These are phyloP conservation scores for Spheniscus mendiculus DNA, from an alignment of 2,113 vertebrate species.

Conservation along the genomic window DNA sequence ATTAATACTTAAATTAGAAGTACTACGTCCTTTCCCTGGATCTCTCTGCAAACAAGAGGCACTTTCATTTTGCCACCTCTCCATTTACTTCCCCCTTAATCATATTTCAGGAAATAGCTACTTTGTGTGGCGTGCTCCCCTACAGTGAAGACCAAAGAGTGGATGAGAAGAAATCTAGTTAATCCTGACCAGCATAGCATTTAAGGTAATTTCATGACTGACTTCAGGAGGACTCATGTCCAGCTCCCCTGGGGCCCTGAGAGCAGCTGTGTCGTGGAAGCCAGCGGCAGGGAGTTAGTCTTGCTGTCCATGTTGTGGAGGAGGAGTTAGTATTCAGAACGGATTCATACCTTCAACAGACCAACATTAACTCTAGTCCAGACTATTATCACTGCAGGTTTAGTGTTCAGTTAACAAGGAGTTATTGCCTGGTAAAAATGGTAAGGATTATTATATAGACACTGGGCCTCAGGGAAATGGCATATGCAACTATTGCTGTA, in stretches of 20 bases:
- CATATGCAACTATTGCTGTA: background rate
- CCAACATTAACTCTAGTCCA: background rate
- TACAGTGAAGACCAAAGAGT: background rate
- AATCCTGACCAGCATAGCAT: background rate
- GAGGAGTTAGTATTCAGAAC: background rate
- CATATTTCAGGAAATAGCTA: slow-evolving; percentile 3
- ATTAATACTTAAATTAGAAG: background rate
- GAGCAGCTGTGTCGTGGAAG: background rate
- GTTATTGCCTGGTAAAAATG: slow-evolving; percentile 16
- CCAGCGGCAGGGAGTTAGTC: background rate
- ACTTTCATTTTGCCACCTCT: background rate
- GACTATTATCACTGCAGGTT: background rate
- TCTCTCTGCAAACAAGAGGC: background rate
- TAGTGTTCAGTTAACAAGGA: background rate
- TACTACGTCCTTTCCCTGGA: background rate
- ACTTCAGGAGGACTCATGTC: background rate
- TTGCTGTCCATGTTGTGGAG: background rate
- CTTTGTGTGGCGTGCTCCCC: background rate
- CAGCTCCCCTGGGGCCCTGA: background rate
- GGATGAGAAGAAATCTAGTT: background rate
- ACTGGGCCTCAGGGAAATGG: background rate
- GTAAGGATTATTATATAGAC: background rate
- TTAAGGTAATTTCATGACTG: background rate
- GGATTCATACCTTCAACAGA: background rate
- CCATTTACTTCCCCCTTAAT: background rate